Base-by-base conservation (phyloP, 2,113 vertebrate species). In the Gallinago undulata region DNA sequence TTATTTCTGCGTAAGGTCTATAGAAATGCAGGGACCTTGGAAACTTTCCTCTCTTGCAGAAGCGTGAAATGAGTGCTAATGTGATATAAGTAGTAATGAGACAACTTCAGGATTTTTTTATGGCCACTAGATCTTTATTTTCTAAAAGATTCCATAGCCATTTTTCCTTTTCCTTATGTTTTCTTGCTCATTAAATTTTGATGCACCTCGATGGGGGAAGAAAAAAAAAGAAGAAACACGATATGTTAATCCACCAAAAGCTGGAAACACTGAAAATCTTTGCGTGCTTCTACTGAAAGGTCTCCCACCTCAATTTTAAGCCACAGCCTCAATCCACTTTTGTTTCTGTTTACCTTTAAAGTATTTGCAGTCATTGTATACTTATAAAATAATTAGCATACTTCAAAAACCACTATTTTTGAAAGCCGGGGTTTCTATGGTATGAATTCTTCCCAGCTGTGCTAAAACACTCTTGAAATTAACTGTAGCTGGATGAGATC, bases 321-420 rank as follows among this genome's bases (percentile, higher is more conserved):
- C 37, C 70, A 79, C 74, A 87, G 50, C 59, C 86, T 89, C 86
- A 87, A 95, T 84, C 66, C 66, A 80, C 84, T 83, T 78, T 64
- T 83, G 50, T 83, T 96, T 96, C 92, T 96, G 74, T 89, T 96
- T 96, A 77, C 81, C 53, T 94, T 96, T 83, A 79, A 72, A 92
- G 66, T 91, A 94, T 94, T 95, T 95, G 66, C 89, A 83, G 78
- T 82, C 63, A 96, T 94, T 96, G 91, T 95, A 89, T 63, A 74
- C 81, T 92, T 97, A 95, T 89, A 87, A 94, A 97, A 95, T 96
- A 94, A 96, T 97, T 87, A 91, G 74, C 70, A 67, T 87, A 67
- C 95, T 96, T 97, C 93, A 94, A 43, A 84, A 93, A 30, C 6
- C 39, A 60, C 84, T 94, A 0, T 80, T 94, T 94, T 94, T 91